Evolutionary conservation across 64 coral and sea anemone genomes (phyloP), one percentile per base, ranked within the genome.

Genomic region (Porites australiensis): DNA sequence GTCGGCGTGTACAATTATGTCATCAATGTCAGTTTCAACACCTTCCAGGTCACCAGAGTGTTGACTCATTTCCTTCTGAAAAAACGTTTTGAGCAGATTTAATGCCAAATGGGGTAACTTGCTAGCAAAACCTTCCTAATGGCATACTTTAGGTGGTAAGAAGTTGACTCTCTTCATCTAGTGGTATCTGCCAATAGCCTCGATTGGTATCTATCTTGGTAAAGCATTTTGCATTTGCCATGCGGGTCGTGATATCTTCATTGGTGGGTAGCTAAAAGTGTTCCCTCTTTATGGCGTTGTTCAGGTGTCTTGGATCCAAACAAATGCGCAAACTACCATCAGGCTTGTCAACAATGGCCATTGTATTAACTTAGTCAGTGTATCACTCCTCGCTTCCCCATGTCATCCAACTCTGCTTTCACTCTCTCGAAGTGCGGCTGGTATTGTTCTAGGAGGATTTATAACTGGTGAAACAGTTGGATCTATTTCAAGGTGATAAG

Each of bases 351-450:
- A 89, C 88, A 20, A 89, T 51, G 23, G 75, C 88, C 75, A 89
- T 77, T 45, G 88, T 79, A n/a, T 79, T 89, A 1, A 77, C 88
- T 75, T 74, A 89, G 15, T 77, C 57, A 12, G 72, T 89, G 52
- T 55, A 55, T 49, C 51, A 54, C 5, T 89, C 75, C 44, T 77
- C 75, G 12, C 44, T 49, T 89, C 53, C 89, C 67, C 77, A 89
- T 88, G 57, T 94, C 85, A 51, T 89, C 92, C 12, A 89, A 62
- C 45, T 81, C 70, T 46, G 5, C 53, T 55, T 66, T 94, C 9
- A 88, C 76, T 94, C 52, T 90, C 71, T 15, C 88, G 58, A 70
- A 95, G 93, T 47, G 88, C 93, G 65, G 88, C 93, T 86, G 93
- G 87, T 11, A 87, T 71, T 5, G 80, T 90, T 87, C 82, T 55